Conservation (phyloP, 1,140 invertebrate species). For the Potamilus streckersoni region DNA sequence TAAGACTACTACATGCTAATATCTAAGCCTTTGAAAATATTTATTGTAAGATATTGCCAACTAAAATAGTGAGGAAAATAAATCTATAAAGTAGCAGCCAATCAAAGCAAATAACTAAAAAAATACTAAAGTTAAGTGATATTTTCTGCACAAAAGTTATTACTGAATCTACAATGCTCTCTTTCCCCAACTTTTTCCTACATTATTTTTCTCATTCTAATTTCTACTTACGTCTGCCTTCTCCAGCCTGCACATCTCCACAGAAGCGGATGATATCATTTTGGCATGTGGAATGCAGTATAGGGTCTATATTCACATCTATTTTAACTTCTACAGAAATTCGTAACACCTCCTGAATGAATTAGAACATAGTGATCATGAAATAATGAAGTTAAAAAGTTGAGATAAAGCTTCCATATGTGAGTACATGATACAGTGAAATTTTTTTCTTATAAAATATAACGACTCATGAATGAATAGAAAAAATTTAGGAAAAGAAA, state of each 20-base stretch:
- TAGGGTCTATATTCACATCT: conserved; percentile 74
- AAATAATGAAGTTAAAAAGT: background rate
- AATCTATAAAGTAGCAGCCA: background rate
- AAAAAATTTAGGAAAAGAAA: background rate
- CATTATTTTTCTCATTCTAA: background rate
- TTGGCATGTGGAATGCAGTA: conserved; percentile 70
- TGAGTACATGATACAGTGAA: background rate
- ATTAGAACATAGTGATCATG: background rate
- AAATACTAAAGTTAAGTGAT: background rate
- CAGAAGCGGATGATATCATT: conserved; percentile 84
- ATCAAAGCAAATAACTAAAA: background rate
- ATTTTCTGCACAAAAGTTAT: background rate
- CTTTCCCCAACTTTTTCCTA: too few species aligned
- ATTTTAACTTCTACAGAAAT: conserved; percentile 72
- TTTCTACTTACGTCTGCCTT: conserved; percentile 73
- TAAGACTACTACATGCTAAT: too few species aligned
- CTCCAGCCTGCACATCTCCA: conserved; percentile 83
- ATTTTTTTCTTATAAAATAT: background rate
- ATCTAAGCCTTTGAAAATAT: too few species aligned
- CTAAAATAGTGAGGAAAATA: background rate
- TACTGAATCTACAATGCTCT: too few species aligned
- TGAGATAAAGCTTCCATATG: background rate
- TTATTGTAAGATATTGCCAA: conserved; percentile 59
- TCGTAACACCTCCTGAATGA: conserved; percentile 78
- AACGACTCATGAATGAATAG: background rate